Evolutionary conservation across 2,888 invertebrate species (phyloP), one percentile per base, ranked within the genome.

Genomic region (Sycophila texana): DNA sequence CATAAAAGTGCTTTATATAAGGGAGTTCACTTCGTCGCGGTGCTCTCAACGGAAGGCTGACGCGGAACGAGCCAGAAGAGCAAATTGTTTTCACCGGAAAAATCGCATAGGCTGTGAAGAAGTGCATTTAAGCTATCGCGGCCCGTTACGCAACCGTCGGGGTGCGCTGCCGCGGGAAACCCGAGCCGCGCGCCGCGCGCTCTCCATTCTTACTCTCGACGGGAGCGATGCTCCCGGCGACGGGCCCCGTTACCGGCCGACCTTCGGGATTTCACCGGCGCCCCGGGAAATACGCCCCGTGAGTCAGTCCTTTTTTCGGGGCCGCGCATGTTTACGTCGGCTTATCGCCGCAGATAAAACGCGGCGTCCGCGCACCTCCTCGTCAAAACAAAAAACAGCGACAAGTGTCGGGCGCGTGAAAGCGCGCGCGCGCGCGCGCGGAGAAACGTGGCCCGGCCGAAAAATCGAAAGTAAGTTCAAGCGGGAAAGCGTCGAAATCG

Each of bases 181-280:
- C 75, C 61, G 75, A 14, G 53, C 53, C 16, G 16, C 1, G 53
- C 16, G n/a, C n/a, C n/a, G n/a, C n/a, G n/a, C 18, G 51, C 20
- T n/a, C 57, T 26, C 26, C 61, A 75, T 68, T 75, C 68, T 75
- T 75, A 75, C 75, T 75, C 67, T 75, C 58, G 66, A 49, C 7
- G 49, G 58, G 4, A 30, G 58, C 39, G 4, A 49, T 14, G 39
- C 63, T 18, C 63, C 47, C 63, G 39, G n/a, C 30, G 65, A 1
- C 10, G 47, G 65, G 16, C 20, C 70, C 18, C 70, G 55, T 58
- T 53, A n/a, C 39, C 65, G 49, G n/a, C 47, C 47, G 70, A 58
- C 70, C 57, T 70, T 70, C 70, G 70, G 20, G 4, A 47, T 70
- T 68, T 53, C 4, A 22, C 49, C 47, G 67, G 18, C 1, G 20